Percentiles rank a stretch among this genome's conserved stretches.
Evolutionary conservation across 2,113 vertebrate genomes (phyloP).

Genomic region (Calyptomena viridis): DNA sequence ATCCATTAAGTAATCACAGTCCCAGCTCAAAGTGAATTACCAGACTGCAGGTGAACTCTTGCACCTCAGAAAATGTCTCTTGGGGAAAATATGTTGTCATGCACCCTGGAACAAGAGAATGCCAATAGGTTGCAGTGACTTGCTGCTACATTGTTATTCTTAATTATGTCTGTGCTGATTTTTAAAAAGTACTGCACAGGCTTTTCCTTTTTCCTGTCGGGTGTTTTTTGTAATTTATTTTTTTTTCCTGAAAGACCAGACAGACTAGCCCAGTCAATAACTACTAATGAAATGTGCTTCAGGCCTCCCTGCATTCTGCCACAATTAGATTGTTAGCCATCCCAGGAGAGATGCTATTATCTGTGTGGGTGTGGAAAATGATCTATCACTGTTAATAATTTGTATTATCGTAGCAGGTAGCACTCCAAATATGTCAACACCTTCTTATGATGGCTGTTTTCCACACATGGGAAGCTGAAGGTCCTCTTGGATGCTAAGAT

Average conservation of each 20-base stretch:
- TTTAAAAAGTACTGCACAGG: not conserved
- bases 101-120: not conserved
- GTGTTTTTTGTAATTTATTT: not conserved
- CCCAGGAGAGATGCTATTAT: not conserved
- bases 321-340: conserved; percentile 10
- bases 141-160: conserved; percentile 38
- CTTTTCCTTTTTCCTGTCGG: conserved; percentile 65
- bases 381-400: conserved; percentile 9
- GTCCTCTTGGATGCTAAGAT: not conserved
- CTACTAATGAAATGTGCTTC: conserved; percentile 15
- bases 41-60: conserved; percentile 61
- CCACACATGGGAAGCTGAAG: not conserved
- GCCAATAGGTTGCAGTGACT: not conserved
- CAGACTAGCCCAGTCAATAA: not conserved
- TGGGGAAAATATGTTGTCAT: conserved; percentile 19
- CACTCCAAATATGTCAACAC: not conserved
- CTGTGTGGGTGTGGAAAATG: not conserved
- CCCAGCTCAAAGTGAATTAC: conserved; percentile 49
- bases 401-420: not conserved
- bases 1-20: conserved; percentile 51
- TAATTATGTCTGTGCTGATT: conserved; percentile 35
- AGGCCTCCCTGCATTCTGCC: not conserved
- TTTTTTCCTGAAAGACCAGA: not conserved
- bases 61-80: conserved; percentile 43
- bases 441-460: not conserved